These are phyloP conservation scores for Cercocebus atys DNA, from an alignment of 2,113 vertebrate genomes.

Conservation along the genomic window DNA sequence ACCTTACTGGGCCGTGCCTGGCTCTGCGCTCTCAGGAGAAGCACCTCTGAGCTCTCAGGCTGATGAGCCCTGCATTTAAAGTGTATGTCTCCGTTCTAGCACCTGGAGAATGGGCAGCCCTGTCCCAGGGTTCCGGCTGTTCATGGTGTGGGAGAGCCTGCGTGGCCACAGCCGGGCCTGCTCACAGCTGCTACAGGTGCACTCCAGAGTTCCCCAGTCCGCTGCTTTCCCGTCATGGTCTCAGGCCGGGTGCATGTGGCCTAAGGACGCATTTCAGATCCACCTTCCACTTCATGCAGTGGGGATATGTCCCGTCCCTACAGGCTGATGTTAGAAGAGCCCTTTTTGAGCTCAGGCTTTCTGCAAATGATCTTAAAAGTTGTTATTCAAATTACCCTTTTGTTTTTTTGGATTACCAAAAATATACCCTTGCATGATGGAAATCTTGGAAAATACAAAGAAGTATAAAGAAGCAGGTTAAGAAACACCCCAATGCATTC, in stretches of 20 bases:
- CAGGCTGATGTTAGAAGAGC: background rate
- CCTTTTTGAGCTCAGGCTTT: background rate
- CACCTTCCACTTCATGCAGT: rapidly evolving
- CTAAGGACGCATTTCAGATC: rapidly evolving
- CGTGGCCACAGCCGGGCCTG: background rate
- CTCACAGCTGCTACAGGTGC: rapidly evolving
- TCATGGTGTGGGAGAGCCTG: rapidly evolving
- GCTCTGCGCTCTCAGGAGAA: rapidly evolving
- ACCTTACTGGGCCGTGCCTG: background rate
- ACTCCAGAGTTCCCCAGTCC: too few relatives aligned
- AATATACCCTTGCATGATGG: background rate
- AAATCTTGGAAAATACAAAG: background rate
- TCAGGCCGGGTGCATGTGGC: rapidly evolving
- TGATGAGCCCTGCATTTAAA: background rate
- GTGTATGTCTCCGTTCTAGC: rapidly evolving
- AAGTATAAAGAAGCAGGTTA: background rate
- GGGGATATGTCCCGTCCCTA: background rate
- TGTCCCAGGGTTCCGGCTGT: background rate
- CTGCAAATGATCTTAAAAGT: background rate
- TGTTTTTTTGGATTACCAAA: background rate
- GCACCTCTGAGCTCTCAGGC: background rate
- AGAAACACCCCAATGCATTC: background rate
- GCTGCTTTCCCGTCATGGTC: rapidly evolving
- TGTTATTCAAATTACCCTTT: too few relatives aligned
- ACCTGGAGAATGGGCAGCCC: rapidly evolving